These are phyloP conservation scores for Exocentrus adspersus DNA, from an alignment of 2,888 invertebrate species.

Conservation along the genomic window DNA sequence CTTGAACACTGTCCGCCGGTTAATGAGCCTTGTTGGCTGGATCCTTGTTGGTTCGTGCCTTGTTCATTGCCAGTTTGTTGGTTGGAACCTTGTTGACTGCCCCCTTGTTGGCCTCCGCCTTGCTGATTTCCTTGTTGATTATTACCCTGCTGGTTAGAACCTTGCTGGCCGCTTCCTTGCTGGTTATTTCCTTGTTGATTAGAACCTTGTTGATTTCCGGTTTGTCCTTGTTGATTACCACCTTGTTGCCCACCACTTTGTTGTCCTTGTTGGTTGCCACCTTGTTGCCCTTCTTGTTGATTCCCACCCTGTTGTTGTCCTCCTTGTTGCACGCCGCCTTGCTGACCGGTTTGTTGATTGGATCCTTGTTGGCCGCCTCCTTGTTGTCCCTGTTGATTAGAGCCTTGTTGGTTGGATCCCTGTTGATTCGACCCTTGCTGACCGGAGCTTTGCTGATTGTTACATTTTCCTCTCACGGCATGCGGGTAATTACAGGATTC, in stretches of 20 bases:
- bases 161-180: slow-evolving; percentile 16
- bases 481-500: slow-evolving; percentile 78
- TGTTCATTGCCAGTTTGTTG: slow-evolving; percentile 28
- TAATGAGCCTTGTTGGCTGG: slow-evolving; percentile 28
- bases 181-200: slow-evolving; percentile 34
- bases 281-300: slow-evolving; percentile 22
- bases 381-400: slow-evolving; percentile 11
- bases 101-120: slow-evolving; percentile 18
- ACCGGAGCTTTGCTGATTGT: slow-evolving; percentile 27
- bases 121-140: slow-evolving; percentile 26
- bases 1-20: slow-evolving; percentile 63
- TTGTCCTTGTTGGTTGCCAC: slow-evolving; percentile 38
- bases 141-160: slow-evolving; percentile 18
- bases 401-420: slow-evolving; percentile 32
- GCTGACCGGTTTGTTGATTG: slow-evolving; percentile 31
- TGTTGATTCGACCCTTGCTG: slow-evolving; percentile 27
- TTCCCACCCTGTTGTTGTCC: background rate
- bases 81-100: slow-evolving; percentile 8
- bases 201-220: slow-evolving; percentile 21
- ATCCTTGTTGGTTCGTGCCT: slow-evolving; percentile 36
- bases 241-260: slow-evolving; percentile 22
- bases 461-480: slow-evolving; percentile 63
- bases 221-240: slow-evolving; percentile 29
- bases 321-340: slow-evolving; percentile 6
- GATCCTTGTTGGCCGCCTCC: slow-evolving; percentile 15